Conservation (phyloP, 2,888 invertebrate species). For the Rhopalosiphum nymphaeae region DNA sequence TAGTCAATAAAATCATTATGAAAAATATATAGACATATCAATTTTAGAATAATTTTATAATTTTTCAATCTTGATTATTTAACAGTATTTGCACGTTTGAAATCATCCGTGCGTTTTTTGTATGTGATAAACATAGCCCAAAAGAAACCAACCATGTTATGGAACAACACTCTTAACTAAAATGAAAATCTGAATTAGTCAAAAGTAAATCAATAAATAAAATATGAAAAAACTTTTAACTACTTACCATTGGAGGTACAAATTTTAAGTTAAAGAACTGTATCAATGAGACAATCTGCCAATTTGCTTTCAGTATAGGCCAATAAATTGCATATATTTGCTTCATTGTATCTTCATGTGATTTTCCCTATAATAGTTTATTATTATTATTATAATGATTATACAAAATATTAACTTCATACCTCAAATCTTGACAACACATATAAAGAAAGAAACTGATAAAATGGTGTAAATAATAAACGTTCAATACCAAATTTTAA, state of each 20-base stretch:
- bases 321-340: slow-evolving; percentile 78
- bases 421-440: slow-evolving; percentile 81
- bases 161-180: slow-evolving; percentile 81
- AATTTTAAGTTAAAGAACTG: slow-evolving; percentile 82
- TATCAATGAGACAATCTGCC: slow-evolving; percentile 82
- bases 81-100: slow-evolving; percentile 46
- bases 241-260: slow-evolving; percentile 82
- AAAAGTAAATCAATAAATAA: slow-evolving; percentile 45
- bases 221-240: slow-evolving; percentile 40
- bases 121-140: slow-evolving; percentile 84
- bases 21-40: neutral
- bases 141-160: slow-evolving; percentile 82
- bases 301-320: slow-evolving; percentile 79
- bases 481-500: slow-evolving; percentile 81
- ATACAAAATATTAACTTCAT: slow-evolving; percentile 53
- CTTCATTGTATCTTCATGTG: slow-evolving; percentile 76
- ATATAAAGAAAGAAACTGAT: slow-evolving; percentile 82
- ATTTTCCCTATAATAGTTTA: slow-evolving; percentile 74
- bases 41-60: slow-evolving; percentile 9
- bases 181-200: slow-evolving; percentile 68
- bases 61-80: slow-evolving; percentile 21
- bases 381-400: neutral
- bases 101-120: slow-evolving; percentile 72
- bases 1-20: neutral
- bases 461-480: slow-evolving; percentile 79